Conservation (phyloP, 2,888 invertebrate species). For the Rhaphigaster nebulosa region DNA sequence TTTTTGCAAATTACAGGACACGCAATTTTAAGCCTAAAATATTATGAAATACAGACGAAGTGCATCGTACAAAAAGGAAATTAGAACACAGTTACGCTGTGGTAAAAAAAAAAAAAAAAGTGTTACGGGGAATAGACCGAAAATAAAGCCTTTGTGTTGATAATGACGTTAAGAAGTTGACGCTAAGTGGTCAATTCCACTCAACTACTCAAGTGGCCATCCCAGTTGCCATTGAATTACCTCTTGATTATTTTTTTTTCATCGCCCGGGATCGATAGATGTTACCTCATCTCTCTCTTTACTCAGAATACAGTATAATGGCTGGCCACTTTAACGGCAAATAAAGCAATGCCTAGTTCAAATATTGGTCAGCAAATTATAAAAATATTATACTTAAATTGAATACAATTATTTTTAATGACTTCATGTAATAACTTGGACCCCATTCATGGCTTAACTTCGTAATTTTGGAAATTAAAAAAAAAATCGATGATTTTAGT, state of each 20-base stretch:
- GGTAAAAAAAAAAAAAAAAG: background rate
- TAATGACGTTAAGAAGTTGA: background rate
- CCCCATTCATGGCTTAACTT: too few relatives aligned
- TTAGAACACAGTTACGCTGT: background rate
- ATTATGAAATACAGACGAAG: background rate
- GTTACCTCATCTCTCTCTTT: background rate
- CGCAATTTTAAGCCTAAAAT: background rate
- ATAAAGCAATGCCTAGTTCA: too few relatives aligned
- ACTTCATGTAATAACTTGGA: too few relatives aligned
- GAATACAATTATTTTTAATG: too few relatives aligned
- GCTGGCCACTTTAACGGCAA: background rate
- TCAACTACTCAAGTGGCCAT: background rate
- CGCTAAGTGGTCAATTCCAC: background rate
- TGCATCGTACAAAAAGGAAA: background rate
- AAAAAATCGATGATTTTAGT: too few relatives aligned
- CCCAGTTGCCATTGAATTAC: background rate
- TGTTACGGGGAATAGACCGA: background rate
- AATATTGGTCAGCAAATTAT: too few relatives aligned
- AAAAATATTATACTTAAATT: too few relatives aligned
- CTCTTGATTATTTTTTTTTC: background rate
- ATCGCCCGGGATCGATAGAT: background rate
- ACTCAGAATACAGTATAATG: background rate
- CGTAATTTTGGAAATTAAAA: too few relatives aligned
- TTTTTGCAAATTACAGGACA: background rate
- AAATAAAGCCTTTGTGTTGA: background rate